phyloP scores from a whole-genome alignment of 2,888 invertebrate species.

The Oscheius onirici region DNA sequence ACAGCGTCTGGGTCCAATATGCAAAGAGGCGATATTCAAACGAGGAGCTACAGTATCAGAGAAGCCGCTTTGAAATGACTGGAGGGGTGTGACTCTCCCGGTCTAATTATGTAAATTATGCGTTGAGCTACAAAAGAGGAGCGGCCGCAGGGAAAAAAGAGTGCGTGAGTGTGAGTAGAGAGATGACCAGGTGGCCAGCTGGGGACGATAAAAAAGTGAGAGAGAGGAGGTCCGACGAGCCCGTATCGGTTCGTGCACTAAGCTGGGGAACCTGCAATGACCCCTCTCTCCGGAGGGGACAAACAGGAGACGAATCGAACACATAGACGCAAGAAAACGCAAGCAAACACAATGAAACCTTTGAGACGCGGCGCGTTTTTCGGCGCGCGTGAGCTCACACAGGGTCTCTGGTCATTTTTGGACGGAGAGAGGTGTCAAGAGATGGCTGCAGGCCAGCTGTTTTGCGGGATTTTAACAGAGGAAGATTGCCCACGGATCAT shows the following conservation, averaged over 20 bases:
- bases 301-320: conserved; percentile 27
- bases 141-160: no score
- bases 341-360: conserved; percentile 34
- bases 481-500: no score
- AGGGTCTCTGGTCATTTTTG: neutral
- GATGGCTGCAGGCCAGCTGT: neutral
- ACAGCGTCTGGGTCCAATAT: neutral
- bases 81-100: no score
- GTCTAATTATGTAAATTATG: no score
- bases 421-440: neutral
- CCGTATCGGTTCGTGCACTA: conserved; percentile 26
- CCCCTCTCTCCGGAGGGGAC: conserved; percentile 14
- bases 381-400: conserved; percentile 29
- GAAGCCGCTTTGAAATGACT: no score
- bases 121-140: no score
- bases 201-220: neutral
- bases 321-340: conserved; percentile 32
- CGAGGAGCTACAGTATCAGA: no score
- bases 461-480: no score
- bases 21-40: neutral
- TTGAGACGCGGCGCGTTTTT: conserved; percentile 32
- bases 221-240: neutral
- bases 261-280: conserved; percentile 31
- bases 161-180: neutral
- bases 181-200: neutral